phyloP scores from a whole-genome alignment of 2,888 invertebrate genomes.

The Antitype chi region DNA sequence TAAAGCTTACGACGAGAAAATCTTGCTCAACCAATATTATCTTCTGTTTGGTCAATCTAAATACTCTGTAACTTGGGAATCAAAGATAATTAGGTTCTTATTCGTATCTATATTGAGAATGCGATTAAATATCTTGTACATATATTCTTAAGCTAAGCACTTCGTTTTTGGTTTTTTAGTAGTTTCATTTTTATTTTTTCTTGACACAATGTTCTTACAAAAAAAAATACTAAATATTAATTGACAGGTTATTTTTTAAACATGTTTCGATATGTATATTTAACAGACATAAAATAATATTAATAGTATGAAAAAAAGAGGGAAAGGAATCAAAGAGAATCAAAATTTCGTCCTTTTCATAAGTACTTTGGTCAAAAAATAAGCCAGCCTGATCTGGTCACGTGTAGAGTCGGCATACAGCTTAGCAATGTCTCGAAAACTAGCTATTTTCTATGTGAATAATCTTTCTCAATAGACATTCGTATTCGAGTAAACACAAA shows the following conservation, averaged over 20 bases:
- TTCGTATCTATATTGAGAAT: neutral
- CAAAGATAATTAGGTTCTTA: constrained; percentile 27
- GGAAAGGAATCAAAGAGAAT: too few species aligned
- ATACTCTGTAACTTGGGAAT: constrained; percentile 11
- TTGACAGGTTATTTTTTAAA: neutral
- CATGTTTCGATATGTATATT: too few species aligned
- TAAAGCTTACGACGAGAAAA: constrained; percentile 14
- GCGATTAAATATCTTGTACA: neutral
- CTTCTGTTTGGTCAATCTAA: neutral
- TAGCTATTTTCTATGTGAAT: neutral
- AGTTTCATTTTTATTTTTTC: neutral
- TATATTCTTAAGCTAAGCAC: neutral
- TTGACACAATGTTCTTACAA: too few species aligned
- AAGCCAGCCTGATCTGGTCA: too few species aligned
- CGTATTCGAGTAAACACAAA: neutral
- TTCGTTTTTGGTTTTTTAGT: neutral
- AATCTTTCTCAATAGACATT: too few species aligned
- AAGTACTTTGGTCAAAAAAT: too few species aligned
- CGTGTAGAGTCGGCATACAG: too few species aligned
- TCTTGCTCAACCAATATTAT: constrained; percentile 1
- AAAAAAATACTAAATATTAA: neutral
- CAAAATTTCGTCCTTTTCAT: too few species aligned
- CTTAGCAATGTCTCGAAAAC: too few species aligned
- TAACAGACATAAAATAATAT: too few species aligned
- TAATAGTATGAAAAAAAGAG: too few species aligned